Evolutionary conservation across 2,113 vertebrate species (phyloP).

Genomic region (Paradoxurus hermaphroditus): DNA sequence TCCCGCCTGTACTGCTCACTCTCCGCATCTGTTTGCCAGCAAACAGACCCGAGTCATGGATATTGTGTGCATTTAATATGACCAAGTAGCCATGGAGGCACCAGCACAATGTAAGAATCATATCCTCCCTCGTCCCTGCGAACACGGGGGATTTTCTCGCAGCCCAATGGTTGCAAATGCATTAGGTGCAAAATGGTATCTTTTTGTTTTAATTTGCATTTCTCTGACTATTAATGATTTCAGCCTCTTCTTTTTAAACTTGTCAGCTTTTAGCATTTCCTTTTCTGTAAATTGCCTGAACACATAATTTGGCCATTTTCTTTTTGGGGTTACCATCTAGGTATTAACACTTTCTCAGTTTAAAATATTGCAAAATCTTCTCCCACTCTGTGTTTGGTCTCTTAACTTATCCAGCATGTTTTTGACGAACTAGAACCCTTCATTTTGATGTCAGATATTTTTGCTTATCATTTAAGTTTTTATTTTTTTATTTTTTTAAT

Average conservation of each 20-base stretch:
- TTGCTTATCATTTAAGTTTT: background rate
- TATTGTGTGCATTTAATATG: background rate
- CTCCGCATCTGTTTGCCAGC: background rate
- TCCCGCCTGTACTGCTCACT: no score
- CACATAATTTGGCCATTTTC: background rate
- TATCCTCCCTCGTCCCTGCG: background rate
- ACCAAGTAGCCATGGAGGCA: no score
- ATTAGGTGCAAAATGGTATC: background rate
- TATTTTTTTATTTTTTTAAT: no score
- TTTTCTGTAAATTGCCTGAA: background rate
- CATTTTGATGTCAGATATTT: background rate
- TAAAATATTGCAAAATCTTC: background rate
- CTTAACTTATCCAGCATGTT: background rate
- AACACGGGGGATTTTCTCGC: background rate
- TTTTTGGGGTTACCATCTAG: background rate
- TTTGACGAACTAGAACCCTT: background rate
- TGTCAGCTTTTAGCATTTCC: background rate
- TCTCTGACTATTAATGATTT: background rate
- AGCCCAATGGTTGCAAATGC: background rate
- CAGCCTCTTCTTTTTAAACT: background rate
- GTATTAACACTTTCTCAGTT: background rate
- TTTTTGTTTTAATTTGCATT: background rate
- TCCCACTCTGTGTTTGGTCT: background rate
- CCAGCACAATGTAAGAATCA: accelerated
- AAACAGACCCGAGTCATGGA: background rate